Conservation (phyloP, 2,113 vertebrate species). For the Pan troglodytes region DNA sequence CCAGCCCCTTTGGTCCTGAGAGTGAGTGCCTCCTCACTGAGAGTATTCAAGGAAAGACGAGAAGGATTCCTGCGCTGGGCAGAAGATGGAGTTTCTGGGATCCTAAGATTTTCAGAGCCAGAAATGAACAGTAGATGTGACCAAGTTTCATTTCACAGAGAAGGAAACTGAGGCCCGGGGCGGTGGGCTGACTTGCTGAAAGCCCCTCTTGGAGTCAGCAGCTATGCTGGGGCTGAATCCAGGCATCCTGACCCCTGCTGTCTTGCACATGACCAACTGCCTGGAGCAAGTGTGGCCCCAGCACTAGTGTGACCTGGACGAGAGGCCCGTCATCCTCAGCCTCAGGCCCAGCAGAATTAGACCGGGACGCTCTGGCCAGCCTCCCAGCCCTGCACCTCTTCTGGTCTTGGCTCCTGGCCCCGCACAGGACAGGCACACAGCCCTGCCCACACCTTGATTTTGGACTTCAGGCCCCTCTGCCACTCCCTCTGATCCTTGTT, state of each 20-base stretch:
- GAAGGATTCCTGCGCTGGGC: accelerated
- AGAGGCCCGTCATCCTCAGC: background rate
- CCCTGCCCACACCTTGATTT: too few relatives aligned
- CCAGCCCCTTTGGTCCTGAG: accelerated
- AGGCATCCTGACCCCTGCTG: accelerated
- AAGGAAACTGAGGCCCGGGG: background rate
- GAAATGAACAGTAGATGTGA: accelerated
- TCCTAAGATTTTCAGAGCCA: background rate
- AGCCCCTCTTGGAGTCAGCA: background rate
- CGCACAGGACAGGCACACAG: too few relatives aligned
- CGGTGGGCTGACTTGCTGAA: accelerated
- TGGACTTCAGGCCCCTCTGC: background rate
- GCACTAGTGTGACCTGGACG: background rate
- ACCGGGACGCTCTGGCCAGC: accelerated
- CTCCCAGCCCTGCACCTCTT: background rate
- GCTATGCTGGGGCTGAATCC: background rate
- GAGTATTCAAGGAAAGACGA: background rate
- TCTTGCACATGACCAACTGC: accelerated
- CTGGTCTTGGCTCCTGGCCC: background rate
- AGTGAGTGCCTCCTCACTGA: accelerated
- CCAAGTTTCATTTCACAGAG: too few relatives aligned
- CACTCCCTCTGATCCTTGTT: slow-evolving; percentile 69
- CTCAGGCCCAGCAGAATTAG: background rate
- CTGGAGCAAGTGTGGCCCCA: background rate
- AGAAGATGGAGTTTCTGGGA: background rate